These are phyloP conservation scores for Mesorhabditis belari DNA, from an alignment of 2,888 invertebrate species.

Conservation along the genomic window DNA sequence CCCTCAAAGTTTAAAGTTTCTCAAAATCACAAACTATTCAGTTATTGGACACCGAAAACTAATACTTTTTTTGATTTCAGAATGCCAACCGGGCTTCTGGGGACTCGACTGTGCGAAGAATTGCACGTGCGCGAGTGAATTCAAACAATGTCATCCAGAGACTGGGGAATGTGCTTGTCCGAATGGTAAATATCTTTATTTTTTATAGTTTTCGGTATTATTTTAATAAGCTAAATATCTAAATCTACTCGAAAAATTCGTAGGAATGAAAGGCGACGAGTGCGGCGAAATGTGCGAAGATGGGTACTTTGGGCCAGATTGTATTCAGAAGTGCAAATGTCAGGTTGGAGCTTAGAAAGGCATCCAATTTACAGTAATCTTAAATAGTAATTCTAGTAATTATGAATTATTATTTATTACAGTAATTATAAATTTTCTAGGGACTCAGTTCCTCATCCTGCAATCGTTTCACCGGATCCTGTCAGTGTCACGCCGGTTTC, in stretches of 20 bases:
- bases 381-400: too few relatives aligned
- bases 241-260: not conserved
- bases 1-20: too few relatives aligned
- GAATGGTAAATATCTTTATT: conserved; percentile 24
- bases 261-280: conserved; percentile 43
- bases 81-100: conserved; percentile 36
- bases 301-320: conserved; percentile 71
- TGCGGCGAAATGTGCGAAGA: conserved; percentile 64
- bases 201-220: not conserved
- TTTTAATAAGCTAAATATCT: not conserved
- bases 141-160: conserved; percentile 42
- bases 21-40: not conserved
- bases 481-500: conserved; percentile 57
- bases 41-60: not conserved
- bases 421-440: not conserved
- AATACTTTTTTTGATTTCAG: conserved; percentile 6
- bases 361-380: too few relatives aligned
- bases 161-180: conserved; percentile 47
- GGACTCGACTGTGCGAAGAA: conserved; percentile 36
- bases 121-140: conserved; percentile 41
- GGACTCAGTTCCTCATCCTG: conserved; percentile 45
- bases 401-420: too few relatives aligned
- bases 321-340: conserved; percentile 63
- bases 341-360: conserved; percentile 4
- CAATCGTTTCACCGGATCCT: conserved; percentile 57